These are phyloP conservation scores for Callocephalon fimbriatum DNA, from an alignment of 2,113 vertebrate species.

Conservation along the genomic window DNA sequence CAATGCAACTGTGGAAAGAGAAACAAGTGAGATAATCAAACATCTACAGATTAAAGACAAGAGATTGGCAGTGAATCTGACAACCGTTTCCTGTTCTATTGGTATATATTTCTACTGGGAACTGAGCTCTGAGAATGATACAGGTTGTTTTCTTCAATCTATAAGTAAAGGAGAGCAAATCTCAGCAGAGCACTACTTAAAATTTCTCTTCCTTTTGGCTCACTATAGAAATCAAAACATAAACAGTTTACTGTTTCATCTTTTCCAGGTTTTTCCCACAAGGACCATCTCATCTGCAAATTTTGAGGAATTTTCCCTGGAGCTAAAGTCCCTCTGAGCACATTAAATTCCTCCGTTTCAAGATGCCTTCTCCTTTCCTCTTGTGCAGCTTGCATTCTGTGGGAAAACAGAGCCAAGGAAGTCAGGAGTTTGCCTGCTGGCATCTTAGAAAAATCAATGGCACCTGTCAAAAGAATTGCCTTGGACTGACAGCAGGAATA, in stretches of 20 bases:
- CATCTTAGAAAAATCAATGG: constrained; percentile 29
- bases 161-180: background rate
- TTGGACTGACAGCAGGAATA: background rate
- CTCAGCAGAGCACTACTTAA: background rate
- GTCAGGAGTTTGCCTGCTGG: background rate
- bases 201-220: background rate
- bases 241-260: background rate
- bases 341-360: background rate
- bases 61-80: constrained; percentile 1
- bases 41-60: background rate
- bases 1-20: background rate
- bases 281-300: background rate
- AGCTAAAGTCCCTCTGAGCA: background rate
- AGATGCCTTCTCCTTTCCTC: background rate
- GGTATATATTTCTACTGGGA: background rate
- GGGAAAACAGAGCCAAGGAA: background rate
- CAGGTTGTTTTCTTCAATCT: background rate
- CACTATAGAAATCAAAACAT: background rate
- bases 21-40: constrained; percentile 6
- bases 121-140: background rate
- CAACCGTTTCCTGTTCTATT: background rate
- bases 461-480: background rate
- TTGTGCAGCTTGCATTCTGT: background rate
- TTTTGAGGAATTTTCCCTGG: background rate
- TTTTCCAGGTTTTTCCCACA: background rate